phyloP scores from a whole-genome alignment of 1,140 invertebrate genomes.

The Drosophila sp. region DNA sequence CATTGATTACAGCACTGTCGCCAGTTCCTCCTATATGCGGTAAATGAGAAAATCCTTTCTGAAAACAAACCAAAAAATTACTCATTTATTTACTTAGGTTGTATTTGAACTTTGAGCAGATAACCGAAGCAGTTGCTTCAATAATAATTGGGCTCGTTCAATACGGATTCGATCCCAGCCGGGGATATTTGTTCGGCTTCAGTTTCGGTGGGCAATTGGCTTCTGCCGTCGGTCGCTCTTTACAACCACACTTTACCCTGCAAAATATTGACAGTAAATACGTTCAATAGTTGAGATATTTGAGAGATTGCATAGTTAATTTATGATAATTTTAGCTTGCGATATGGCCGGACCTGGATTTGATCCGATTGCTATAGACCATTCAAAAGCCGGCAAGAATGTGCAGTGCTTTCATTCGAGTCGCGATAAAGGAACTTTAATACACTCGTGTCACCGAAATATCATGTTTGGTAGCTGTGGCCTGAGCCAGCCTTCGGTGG shows the following conservation, averaged over 20 bases:
- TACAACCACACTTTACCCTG: conserved; percentile 50
- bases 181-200: conserved; percentile 80
- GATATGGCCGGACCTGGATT: conserved; percentile 84
- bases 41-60: conserved; percentile 11
- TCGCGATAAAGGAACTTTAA: conserved; percentile 73
- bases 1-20: conserved; percentile 74
- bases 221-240: conserved; percentile 65
- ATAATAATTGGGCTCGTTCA: conserved; percentile 57
- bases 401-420: conserved; percentile 84
- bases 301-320: not conserved
- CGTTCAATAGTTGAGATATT: not conserved
- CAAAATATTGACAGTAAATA: conserved; percentile 68
- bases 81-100: conserved; percentile 37
- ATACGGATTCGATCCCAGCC: conserved; percentile 66
- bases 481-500: conserved; percentile 67
- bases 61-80: not conserved
- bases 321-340: conserved; percentile 59
- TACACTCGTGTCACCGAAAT: conserved; percentile 78
- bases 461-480: conserved; percentile 79
- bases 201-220: conserved; percentile 81
- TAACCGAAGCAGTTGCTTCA: conserved; percentile 58
- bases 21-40: conserved; percentile 69
- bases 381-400: conserved; percentile 68
- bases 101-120: conserved; percentile 61
- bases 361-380: conserved; percentile 68